Percentiles rank a stretch among this genome's conserved stretches.
Evolutionary conservation across 2,888 invertebrate species (phyloP).

Genomic region (Hirtodrosophila alboralis): DNA sequence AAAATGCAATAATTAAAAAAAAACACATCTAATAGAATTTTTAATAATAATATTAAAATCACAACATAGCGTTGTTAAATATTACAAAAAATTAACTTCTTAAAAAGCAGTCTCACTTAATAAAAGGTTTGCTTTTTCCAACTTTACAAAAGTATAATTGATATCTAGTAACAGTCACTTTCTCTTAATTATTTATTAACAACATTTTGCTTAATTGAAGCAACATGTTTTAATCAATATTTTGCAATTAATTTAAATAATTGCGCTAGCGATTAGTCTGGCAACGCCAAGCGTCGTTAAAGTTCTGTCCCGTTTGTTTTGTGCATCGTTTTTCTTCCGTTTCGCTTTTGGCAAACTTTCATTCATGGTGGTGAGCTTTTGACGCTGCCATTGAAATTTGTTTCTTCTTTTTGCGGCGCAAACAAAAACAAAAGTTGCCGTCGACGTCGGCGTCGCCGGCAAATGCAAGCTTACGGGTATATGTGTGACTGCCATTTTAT

Average conservation of each 20-base stretch:
- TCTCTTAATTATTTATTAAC: no score
- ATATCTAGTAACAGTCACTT: no score
- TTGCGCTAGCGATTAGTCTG: conserved; percentile 12
- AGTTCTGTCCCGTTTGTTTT: conserved; percentile 54
- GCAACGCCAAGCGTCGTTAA: conserved; percentile 20
- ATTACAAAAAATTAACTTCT: no score
- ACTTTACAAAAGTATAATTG: no score
- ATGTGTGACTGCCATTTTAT: conserved; percentile 35
- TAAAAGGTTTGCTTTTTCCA: no score
- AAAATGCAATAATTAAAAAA: background rate
- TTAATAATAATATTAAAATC: no score
- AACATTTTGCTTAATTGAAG: no score
- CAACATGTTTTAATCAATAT: no score
- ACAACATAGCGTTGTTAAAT: no score
- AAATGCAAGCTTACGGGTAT: conserved; percentile 61
- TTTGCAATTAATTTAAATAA: no score
- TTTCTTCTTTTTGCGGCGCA: conserved; percentile 63
- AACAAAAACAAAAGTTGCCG: conserved; percentile 70
- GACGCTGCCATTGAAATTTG: conserved; percentile 72
- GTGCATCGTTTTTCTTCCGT: conserved; percentile 57
- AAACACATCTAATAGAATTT: no score
- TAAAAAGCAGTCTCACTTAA: no score
- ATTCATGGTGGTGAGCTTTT: conserved; percentile 68
- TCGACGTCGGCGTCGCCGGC: conserved; percentile 57
- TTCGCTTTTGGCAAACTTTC: conserved; percentile 58